A percentile compares a stretch with the other conserved stretches of the same genome.
Conservation (phyloP, 2,797 vertebrate species). For the Aldrovandia affinis region DNA sequence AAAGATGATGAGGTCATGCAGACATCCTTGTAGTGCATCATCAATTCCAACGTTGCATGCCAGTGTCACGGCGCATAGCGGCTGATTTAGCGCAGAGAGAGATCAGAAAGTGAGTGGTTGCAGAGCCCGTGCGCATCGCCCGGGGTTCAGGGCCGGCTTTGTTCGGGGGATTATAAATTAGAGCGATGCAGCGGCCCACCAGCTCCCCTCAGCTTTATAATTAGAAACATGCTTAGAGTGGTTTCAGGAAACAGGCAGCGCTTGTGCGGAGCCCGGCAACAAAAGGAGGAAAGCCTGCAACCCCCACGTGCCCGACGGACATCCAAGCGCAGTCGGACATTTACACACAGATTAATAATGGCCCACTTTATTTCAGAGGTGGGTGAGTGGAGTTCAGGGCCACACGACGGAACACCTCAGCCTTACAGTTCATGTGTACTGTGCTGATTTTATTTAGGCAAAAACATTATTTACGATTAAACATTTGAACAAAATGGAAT, state of each 20-base stretch:
- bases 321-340: background rate
- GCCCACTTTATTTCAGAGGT: background rate
- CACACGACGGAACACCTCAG: background rate
- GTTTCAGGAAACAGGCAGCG: slow-evolving; percentile 31
- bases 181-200: slow-evolving; percentile 1
- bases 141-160: slow-evolving; percentile 10
- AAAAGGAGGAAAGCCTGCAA: slow-evolving; percentile 27
- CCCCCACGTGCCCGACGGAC: background rate
- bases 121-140: background rate
- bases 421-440: too few species aligned
- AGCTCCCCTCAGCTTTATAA: slow-evolving; percentile 9
- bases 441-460: background rate
- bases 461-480: background rate
- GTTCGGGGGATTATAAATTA: slow-evolving; percentile 61
- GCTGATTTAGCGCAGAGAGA: background rate
- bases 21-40: background rate
- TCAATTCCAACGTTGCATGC: background rate
- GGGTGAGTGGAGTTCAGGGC: background rate
- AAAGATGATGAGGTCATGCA: background rate
- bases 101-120: background rate
- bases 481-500: background rate
- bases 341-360: background rate
- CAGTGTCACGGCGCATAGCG: background rate
- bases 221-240: slow-evolving; percentile 21
- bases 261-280: slow-evolving; percentile 11